Conservation (phyloP, 2,113 vertebrate genomes). For the Rhadina sibilatrix region DNA sequence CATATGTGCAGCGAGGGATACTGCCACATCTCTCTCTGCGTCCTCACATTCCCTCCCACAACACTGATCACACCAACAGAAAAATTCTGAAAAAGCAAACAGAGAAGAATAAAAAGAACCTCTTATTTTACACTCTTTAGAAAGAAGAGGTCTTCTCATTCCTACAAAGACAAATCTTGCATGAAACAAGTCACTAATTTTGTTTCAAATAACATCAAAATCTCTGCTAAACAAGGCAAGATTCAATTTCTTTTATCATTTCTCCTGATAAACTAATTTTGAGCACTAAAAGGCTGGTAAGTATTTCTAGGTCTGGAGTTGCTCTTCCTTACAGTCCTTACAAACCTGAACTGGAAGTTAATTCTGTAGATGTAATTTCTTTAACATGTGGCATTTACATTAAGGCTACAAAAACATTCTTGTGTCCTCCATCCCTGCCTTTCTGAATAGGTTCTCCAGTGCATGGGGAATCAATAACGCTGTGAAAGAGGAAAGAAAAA, state of each 20-base stretch:
- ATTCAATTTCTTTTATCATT: not conserved
- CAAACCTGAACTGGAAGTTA: constrained; percentile 9
- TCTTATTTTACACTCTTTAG: not conserved
- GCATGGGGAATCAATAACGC: not conserved
- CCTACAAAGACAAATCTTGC: not conserved
- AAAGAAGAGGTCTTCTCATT: not conserved
- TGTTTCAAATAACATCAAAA: not conserved
- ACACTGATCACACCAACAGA: not conserved
- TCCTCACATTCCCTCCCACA: not conserved
- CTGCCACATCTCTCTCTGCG: fast-evolving
- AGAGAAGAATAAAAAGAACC: not conserved
- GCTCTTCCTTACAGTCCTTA: not conserved
- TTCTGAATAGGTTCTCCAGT: constrained; percentile 14
- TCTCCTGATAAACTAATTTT: not conserved
- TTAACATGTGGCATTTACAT: constrained; percentile 65
- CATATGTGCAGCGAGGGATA: not conserved
- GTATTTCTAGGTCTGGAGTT: not conserved
- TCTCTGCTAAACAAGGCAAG: not conserved
- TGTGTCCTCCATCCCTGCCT: not conserved
- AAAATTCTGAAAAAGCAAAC: not conserved
- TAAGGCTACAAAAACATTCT: constrained; percentile 37
- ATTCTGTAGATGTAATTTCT: constrained; percentile 57
- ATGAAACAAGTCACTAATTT: not conserved
- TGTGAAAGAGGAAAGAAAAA: constrained; percentile 42
- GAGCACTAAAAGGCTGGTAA: not conserved